Evolutionary conservation across 37 sponge, comb jelly and placozoan genomes (phyloP).

Genomic region (Beroe forskalii): DNA sequence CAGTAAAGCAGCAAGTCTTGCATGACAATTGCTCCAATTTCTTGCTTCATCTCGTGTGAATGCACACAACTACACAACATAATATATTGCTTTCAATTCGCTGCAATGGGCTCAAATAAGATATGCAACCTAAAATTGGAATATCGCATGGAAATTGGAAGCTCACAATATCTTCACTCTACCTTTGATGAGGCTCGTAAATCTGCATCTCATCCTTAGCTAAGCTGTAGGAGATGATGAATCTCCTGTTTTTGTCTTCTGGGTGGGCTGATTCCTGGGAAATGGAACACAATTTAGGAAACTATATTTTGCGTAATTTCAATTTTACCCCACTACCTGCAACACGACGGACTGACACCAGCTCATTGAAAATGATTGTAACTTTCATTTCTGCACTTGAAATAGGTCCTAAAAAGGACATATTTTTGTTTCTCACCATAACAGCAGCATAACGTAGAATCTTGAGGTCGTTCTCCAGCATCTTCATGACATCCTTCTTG

Average conservation of each 20-base stretch:
- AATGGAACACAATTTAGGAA: neutral
- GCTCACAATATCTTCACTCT: too few relatives aligned
- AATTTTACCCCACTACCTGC: too few relatives aligned
- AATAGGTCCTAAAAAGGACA: too few relatives aligned
- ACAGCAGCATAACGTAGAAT: conserved; percentile 84
- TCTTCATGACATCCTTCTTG: conserved; percentile 95
- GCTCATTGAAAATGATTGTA: too few relatives aligned
- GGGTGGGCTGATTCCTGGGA: conserved; percentile 78
- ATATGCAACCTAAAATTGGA: too few relatives aligned
- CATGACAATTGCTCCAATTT: neutral
- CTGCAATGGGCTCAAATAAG: too few relatives aligned
- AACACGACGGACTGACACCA: too few relatives aligned
- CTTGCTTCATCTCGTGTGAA: neutral
- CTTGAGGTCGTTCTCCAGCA: conserved; percentile 94
- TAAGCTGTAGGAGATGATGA: conserved; percentile 90
- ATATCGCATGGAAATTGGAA: too few relatives aligned
- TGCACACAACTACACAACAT: neutral
- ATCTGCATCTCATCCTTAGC: conserved; percentile 91
- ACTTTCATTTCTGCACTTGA: too few relatives aligned
- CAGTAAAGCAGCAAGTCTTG: neutral
- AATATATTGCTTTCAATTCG: neutral
- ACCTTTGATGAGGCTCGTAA: conserved; percentile 94
- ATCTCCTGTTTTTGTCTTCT: conserved; percentile 88
- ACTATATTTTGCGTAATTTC: too few relatives aligned
- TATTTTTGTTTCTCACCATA: too few relatives aligned